Evolutionary conservation across 2,797 vertebrate species (phyloP), one percentile per base, ranked within the genome.

Genomic region (Glyptemys insculpta): DNA sequence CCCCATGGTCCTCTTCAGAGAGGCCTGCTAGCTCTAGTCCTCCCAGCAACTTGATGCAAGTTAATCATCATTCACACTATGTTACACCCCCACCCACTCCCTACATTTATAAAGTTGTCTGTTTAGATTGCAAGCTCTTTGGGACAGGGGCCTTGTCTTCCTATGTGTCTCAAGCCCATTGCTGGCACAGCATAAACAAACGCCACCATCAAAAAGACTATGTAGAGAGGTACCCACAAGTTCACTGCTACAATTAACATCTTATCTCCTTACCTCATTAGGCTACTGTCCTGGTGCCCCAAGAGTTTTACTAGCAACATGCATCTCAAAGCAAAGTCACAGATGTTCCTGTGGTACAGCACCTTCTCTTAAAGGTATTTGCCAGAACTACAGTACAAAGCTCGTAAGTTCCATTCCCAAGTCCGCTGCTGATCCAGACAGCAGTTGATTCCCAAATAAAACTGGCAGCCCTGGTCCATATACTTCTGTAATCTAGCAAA

Each of bases 41-140:
- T 90, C 91, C 79, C 41, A 79, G 52, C 74, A 93, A 92, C 27
- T 23, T 4, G 54, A 85, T 54, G 62, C 87, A 91, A 79, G 79
- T 14, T 29, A 79, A 87, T 83, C 1, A 0, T 44, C 8, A 72
- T 18, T 53, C 29, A 85, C 54, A 12, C 3, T 62, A 56, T 9
- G 29, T 4, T 76, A 78, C 44, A 47, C 29, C 2, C 29, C 16
- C 14, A 78, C 34, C 25, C 25, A 53, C 76, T 83, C 44, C 37
- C 21, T 44, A 37, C 83, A 76, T 47, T 50, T 79, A 74, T 41
- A 79, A 86, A 82, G 57, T 87, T 62, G 53, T 31, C 82, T 3
- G 0, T 37, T 1, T 59, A 14, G 37, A 90, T 1, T 7, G 6
- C 76, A 25, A 92, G 49, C 34, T 91, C 31, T 76, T 49, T 49